Conservation (phyloP, 2,797 vertebrate genomes). For the Xiphorhynchus erythropygius region DNA sequence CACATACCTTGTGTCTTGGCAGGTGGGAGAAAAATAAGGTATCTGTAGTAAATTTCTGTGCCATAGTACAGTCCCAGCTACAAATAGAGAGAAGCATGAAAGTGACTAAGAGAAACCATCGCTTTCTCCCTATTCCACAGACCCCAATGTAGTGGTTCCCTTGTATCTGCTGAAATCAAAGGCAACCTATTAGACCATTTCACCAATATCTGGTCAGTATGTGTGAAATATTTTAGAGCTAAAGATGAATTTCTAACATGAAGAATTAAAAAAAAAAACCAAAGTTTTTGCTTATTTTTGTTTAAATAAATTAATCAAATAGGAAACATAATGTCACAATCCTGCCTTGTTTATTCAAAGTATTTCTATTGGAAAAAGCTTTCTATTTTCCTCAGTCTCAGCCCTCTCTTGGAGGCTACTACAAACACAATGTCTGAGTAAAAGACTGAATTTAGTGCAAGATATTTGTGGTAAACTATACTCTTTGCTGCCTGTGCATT, state of each 20-base stretch:
- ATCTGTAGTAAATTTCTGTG: neutral
- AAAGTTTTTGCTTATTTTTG: neutral
- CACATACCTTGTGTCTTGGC: neutral
- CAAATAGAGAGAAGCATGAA: neutral
- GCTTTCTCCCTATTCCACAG: neutral
- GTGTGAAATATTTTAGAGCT: neutral
- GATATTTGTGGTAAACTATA: neutral
- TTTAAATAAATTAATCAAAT: neutral
- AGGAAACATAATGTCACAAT: neutral
- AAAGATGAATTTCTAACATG: neutral
- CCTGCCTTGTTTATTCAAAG: neutral
- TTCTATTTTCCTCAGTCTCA: neutral
- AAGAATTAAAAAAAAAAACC: neutral
- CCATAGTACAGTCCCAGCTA: neutral
- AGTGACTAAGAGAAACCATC: neutral
- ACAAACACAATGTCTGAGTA: neutral
- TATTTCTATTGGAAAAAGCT: neutral
- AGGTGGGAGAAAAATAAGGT: neutral
- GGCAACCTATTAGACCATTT: neutral
- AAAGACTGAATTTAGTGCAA: neutral
- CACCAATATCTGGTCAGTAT: neutral
- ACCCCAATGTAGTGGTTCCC: neutral
- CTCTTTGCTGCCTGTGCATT: neutral
- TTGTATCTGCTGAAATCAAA: neutral
- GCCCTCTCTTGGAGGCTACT: neutral